phyloP scores from a whole-genome alignment of 2,113 vertebrate genomes.

The Hassar affinis region DNA sequence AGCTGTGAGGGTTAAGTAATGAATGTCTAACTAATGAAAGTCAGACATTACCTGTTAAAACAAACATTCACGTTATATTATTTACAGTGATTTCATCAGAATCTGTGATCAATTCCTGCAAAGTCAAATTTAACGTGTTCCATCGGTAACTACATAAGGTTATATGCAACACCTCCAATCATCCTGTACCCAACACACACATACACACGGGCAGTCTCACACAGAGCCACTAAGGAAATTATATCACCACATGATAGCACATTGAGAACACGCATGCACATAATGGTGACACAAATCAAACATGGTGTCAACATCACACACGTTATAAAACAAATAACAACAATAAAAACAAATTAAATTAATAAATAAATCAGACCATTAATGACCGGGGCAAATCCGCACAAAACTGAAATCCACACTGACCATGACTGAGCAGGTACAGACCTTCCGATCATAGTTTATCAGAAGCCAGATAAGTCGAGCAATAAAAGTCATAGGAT shows the following conservation, averaged over 20 bases:
- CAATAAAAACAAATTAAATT: neutral
- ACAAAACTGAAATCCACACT: constrained; percentile 14
- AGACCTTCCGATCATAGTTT: neutral
- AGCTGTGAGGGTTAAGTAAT: neutral
- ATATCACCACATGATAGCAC: constrained; percentile 5
- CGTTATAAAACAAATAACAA: constrained; percentile 35
- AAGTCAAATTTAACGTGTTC: neutral
- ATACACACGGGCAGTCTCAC: neutral
- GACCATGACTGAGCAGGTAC: neutral
- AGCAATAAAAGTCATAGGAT: too few species aligned
- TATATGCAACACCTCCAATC: neutral
- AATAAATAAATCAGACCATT: constrained; percentile 51
- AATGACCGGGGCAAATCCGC: constrained; percentile 65
- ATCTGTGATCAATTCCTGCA: neutral
- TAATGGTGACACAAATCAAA: constrained; percentile 33
- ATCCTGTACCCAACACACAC: neutral
- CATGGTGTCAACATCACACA: constrained; percentile 34
- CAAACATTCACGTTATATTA: neutral
- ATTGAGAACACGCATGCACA: too few species aligned
- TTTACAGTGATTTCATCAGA: neutral
- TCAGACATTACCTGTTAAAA: neutral
- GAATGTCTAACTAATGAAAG: neutral
- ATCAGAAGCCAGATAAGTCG: too few species aligned
- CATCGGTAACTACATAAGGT: neutral
- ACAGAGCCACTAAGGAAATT: constrained; percentile 8